Evolutionary conservation across 1,140 invertebrate genomes (phyloP), one percentile per base, ranked within the genome.

Genomic region (Papilio polytes): DNA sequence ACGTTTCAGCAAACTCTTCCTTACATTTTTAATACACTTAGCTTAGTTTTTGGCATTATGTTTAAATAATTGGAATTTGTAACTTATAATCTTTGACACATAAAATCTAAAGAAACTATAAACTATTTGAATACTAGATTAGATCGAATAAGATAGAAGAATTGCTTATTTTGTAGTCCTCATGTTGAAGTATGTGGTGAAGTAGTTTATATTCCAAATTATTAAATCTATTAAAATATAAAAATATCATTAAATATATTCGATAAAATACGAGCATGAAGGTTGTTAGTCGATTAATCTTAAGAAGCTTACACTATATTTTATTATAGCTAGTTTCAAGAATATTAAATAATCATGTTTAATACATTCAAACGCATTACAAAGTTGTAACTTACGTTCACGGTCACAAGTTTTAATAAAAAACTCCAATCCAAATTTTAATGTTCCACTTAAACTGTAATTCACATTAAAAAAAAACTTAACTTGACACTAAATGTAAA

Each of bases 361-460:
- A 36, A 70, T 31, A 2, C 12, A 70, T 70, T 70, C 63, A 15
- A 70, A 70, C 26, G 15, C 63, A 31, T 31, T 31, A 70, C 36
- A 18, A 70, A 70, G 22, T 31, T 63, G 59, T 70, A 70, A 70
- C 22, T 70, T 31, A 70, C 63, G 10, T 70, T 70, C 63, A 70
- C 59, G 22, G 59, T 63, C 59, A 63, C 59, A 63, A 22, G 59
- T 63, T 63, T 59, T 22, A 59, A 59, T 22, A 70, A 70, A 70
- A 31, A 26, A 26, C 59, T 10, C 9, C 22, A 70, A 31, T 31
- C 26, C 63, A 70, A 70, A 36, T 70, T 26, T 63, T 22, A 36
- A 70, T 31, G 12, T 70, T 31, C 22, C 22, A 70, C 22, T 70
- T 18, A 70, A 70, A 70, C 63, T 18, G 18, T n/a, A 56, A 20